Conservation (phyloP, 1,140 invertebrate species). For the Periplaneta americana region DNA sequence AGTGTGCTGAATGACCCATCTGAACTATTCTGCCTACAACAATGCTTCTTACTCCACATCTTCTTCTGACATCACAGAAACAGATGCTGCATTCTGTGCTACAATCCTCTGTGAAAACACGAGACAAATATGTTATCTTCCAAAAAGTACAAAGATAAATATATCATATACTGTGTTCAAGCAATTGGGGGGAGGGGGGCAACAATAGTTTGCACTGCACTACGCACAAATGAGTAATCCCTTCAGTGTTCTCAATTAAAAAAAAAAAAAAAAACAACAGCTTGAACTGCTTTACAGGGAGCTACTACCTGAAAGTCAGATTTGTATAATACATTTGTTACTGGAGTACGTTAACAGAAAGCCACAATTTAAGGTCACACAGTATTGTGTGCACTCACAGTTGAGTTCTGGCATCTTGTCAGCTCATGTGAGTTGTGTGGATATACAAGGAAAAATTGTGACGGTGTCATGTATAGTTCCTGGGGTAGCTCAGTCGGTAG, state of each 20-base stretch:
- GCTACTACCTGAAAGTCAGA: too few species aligned
- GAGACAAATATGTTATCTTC: not conserved
- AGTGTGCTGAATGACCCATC: not conserved
- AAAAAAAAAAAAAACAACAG: too few species aligned
- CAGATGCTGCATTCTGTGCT: slow-evolving; percentile 32
- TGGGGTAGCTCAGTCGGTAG: too few species aligned
- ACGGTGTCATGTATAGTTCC: too few species aligned
- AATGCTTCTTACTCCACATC: slow-evolving; percentile 35
- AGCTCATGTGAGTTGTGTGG: too few species aligned
- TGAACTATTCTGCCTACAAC: not conserved
- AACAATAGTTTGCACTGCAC: not conserved
- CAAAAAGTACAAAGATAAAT: not conserved
- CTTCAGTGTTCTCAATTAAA: too few species aligned
- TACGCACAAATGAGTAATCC: too few species aligned
- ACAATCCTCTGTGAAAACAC: slow-evolving; percentile 16
- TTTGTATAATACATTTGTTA: too few species aligned
- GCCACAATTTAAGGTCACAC: not conserved
- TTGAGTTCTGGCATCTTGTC: too few species aligned
- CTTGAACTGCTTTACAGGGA: too few species aligned
- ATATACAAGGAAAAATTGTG: too few species aligned
- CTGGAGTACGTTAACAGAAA: not conserved
- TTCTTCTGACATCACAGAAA: slow-evolving; percentile 37
- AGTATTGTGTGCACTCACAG: too few species aligned
- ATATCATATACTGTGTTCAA: not conserved
- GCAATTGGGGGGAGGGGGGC: not conserved